Evolutionary conservation across 2,113 vertebrate genomes (phyloP).

Genomic region (Nyctereutes procyonoides): DNA sequence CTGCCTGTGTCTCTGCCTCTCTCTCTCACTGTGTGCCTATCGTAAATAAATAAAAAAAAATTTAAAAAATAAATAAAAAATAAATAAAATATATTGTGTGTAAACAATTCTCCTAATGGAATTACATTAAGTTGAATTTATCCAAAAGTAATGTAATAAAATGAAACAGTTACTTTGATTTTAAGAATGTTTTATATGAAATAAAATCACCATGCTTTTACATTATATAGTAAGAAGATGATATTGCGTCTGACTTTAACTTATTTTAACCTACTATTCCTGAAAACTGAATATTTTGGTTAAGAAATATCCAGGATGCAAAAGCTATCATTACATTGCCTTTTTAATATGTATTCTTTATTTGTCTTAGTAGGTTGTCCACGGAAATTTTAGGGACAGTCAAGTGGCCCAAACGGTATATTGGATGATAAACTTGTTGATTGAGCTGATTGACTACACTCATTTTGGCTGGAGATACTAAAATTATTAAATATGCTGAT

Average conservation of each 20-base stretch:
- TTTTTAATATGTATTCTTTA: background rate
- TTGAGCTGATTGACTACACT: background rate
- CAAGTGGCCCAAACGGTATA: background rate
- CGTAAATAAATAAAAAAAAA: too few species aligned
- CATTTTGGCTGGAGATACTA: background rate
- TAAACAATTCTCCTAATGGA: conserved; percentile 21
- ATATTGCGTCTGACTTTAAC: background rate
- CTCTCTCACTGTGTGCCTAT: too few species aligned
- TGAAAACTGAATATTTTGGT: background rate
- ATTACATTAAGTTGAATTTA: conserved; percentile 15
- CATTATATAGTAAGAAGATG: background rate
- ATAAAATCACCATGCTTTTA: conserved; percentile 27
- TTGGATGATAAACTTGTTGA: background rate
- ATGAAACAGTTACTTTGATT: conserved; percentile 54
- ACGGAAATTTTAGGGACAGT: background rate
- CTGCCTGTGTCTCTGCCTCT: too few species aligned
- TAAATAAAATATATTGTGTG: background rate
- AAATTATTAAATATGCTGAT: conserved; percentile 31
- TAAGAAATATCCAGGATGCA: background rate
- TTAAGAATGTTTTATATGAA: conserved; percentile 39
- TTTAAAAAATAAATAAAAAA: too few species aligned
- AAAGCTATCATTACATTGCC: background rate
- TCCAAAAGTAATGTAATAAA: conserved; percentile 37
- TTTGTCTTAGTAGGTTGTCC: background rate
- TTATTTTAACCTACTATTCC: background rate